Conservation (phyloP, 2,113 vertebrate species). For the human (Homo sapiens) region GRCh38 chr4:64660001-64660500, state of each 20-base stretch:
- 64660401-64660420: background rate
- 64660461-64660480: background rate
- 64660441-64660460: too few species aligned
- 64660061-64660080: background rate
- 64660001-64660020: too few species aligned
- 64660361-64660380: too few species aligned
- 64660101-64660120: background rate
- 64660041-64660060: constrained; percentile 50
- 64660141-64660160: background rate
- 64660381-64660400: background rate
- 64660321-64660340: too few species aligned
- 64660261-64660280: background rate
- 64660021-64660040: too few species aligned
- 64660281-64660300: background rate
- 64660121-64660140: background rate
- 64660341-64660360: too few species aligned
- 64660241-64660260: background rate
- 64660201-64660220: background rate
- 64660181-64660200: background rate
- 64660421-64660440: background rate
- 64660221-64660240: background rate
- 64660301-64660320: too few species aligned
- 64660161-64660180: background rate
- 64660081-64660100: background rate
- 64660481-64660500: background rate